Base-by-base conservation (phyloP, 1,140 invertebrate species). In the Oedothorax gibbosus region DNA sequence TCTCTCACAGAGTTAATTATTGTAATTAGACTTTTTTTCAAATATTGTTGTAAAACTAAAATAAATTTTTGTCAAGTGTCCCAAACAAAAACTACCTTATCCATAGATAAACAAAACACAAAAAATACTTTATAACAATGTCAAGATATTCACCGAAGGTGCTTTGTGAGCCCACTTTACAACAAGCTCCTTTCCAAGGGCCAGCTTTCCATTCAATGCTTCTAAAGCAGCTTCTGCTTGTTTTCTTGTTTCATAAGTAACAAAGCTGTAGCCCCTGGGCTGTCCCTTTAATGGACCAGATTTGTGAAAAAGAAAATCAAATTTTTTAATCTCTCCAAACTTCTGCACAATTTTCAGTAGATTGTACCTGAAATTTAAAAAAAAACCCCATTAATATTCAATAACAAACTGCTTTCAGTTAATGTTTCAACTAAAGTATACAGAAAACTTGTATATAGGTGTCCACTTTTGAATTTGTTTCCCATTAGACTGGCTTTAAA, bases 321-420 rank as follows among this genome's bases (percentile, higher is more conserved):
- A 97, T 93, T 97, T 97, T 91, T 96, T 94, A 88, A 98, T 94
- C 87, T 92, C 91, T 89, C 96, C 96, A 93, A 95, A 94, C 92
- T 95, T 95, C 93, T 97, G 95, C 91, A 97, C 92, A 90, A 97
- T 93, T 95, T 98, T 98, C 90, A 98, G 92, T 92, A 98, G 93
- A 93, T 96, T 94, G 94, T 95, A 97, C 94, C 90, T 90, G 87
- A 51, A 87, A 91, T 93, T 95, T 93, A 93, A 89, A 87, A 90
- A 88, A 90, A 88, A 89, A 88, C 88, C 76, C 87, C 87, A 73
- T 76, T 21, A 69, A 76, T 21, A 21, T 68, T 20, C 14, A 82
- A 51, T n/a, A 56, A 14, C 7, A 18, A 35, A 0, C 80, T 50
- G 49, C 9, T 62, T 64, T 15, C 35, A 35, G 35, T 35, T 35